A percentile compares a stretch with the other conserved stretches of the same genome.
Evolutionary conservation across 2,113 vertebrate species (phyloP).

Genomic region (Cyanocitta stelleri): DNA sequence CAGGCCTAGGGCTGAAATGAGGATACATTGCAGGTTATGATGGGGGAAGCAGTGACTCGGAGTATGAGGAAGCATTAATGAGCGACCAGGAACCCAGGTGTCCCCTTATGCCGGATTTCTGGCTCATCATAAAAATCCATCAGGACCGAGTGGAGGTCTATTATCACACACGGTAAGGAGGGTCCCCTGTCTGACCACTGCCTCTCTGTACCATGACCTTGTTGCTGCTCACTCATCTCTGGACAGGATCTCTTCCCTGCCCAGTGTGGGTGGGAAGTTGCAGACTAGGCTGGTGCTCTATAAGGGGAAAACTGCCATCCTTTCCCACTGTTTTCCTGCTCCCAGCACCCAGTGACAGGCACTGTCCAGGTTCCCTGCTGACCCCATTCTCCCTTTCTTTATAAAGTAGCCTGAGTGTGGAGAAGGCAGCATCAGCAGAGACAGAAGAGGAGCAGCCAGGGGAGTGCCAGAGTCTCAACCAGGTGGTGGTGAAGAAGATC

Average conservation of each 20-base stretch:
- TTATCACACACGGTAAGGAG: conserved; percentile 86
- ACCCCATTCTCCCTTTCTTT: not conserved
- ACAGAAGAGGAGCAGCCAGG: conserved; percentile 75
- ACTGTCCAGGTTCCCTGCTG: not conserved
- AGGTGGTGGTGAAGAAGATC: conserved; percentile 84
- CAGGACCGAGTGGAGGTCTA: conserved; percentile 93
- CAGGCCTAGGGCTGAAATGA: not conserved
- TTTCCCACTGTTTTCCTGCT: not conserved
- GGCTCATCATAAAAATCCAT: conserved; percentile 89
- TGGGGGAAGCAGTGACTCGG: conserved; percentile 93
- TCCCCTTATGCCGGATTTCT: conserved; percentile 89
- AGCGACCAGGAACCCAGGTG: conserved; percentile 75
- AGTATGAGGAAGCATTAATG: conserved; percentile 84
- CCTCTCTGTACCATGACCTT: not conserved
- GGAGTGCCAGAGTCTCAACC: conserved; percentile 85
- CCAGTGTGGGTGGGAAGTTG: not conserved
- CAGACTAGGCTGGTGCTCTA: not conserved
- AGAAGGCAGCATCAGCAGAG: conserved; percentile 46
- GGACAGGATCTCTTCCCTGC: not conserved
- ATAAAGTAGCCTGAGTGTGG: conserved; percentile 63
- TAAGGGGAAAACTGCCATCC: not conserved
- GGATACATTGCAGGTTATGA: conserved; percentile 81
- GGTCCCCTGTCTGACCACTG: not conserved
- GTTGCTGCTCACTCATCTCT: not conserved
- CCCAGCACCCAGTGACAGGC: not conserved